phyloP scores from a whole-genome alignment of 1,140 invertebrate genomes.

The Bacillus rossius region DNA sequence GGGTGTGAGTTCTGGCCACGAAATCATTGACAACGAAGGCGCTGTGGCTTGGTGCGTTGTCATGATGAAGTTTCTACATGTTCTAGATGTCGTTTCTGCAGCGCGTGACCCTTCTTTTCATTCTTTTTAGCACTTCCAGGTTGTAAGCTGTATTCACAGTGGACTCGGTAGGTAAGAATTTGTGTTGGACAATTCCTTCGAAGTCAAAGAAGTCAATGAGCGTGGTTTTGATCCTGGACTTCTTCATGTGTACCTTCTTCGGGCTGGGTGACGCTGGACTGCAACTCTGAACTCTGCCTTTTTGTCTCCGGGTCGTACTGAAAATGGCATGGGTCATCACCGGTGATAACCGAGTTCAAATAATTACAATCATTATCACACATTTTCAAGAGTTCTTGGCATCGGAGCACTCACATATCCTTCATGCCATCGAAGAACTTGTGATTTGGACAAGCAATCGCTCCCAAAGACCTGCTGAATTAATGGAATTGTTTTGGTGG shows the following conservation, averaged over 20 bases:
- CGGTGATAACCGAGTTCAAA: neutral
- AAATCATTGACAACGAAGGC: conserved; percentile 8
- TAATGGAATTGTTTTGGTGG: too few relatives aligned
- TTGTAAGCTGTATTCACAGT: too few relatives aligned
- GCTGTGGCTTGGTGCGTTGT: neutral
- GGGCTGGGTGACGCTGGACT: neutral
- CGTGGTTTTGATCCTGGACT: too few relatives aligned
- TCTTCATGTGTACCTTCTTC: neutral
- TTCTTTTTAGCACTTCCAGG: too few relatives aligned
- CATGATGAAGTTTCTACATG: neutral
- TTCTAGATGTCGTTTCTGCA: neutral
- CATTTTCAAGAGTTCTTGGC: neutral
- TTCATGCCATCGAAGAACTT: neutral
- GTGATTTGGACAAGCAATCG: too few relatives aligned
- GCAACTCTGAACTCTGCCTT: neutral
- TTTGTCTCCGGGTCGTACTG: too few relatives aligned
- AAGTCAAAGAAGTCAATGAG: too few relatives aligned
- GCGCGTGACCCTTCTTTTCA: neutral
- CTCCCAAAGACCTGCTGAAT: neutral
- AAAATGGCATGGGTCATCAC: neutral
- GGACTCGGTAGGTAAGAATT: too few relatives aligned
- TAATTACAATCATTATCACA: neutral
- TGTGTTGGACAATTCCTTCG: too few relatives aligned
- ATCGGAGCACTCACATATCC: neutral
- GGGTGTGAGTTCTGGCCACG: neutral